Conservation (phyloP, 1,140 invertebrate genomes). For the Varroa destructor region DNA sequence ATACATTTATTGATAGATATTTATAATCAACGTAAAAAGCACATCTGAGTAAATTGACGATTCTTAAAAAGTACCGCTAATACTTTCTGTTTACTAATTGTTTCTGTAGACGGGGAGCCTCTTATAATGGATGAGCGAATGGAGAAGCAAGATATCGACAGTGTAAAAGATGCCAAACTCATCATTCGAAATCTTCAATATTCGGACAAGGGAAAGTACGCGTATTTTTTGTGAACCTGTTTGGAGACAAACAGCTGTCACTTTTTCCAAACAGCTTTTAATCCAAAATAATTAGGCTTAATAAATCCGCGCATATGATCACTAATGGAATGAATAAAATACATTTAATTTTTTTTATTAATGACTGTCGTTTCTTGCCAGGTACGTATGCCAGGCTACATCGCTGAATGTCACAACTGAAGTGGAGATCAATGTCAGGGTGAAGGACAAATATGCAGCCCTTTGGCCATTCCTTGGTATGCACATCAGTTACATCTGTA, state of each 20-base stretch:
- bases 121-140: slow-evolving; percentile 4
- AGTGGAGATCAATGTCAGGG: slow-evolving; percentile 30
- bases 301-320: neutral
- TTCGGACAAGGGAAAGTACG: neutral
- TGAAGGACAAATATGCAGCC: slow-evolving; percentile 66
- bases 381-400: slow-evolving; percentile 28
- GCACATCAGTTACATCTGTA: neutral
- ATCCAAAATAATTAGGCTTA: slow-evolving; percentile 21
- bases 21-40: too few relatives aligned
- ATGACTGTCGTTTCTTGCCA: slow-evolving; percentile 20
- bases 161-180: neutral
- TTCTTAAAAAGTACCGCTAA: neutral
- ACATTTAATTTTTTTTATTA: too few relatives aligned
- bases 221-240: neutral
- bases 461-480: slow-evolving; percentile 75
- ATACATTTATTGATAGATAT: too few relatives aligned
- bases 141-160: neutral
- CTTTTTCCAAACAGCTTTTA: too few relatives aligned
- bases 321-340: too few relatives aligned
- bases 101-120: neutral
- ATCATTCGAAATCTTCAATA: slow-evolving; percentile 3
- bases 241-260: neutral
- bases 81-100: slow-evolving; percentile 10
- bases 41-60: too few relatives aligned
- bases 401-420: slow-evolving; percentile 28